Conservation (phyloP, 2,888 invertebrate species). For the Acanthosoma haemorrhoidale region DNA sequence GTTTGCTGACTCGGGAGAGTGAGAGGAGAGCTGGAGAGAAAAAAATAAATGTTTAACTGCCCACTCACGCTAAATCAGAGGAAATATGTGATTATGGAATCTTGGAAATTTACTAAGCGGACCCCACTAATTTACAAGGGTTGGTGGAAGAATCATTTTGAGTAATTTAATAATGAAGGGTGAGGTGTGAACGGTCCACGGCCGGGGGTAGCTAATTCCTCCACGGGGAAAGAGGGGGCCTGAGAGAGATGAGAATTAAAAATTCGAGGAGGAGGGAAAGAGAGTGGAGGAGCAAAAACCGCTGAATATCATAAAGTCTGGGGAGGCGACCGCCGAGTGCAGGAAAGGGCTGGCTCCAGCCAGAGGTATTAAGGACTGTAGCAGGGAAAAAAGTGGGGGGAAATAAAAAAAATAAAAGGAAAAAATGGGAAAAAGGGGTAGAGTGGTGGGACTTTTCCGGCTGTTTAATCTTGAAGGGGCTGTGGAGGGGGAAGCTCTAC, state of each 20-base stretch:
- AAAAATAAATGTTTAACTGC: not conserved
- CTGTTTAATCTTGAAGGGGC: not conserved
- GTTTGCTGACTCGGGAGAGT: not conserved
- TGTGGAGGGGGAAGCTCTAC: not conserved
- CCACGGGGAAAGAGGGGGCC: not conserved
- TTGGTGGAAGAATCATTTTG: constrained; percentile 1
- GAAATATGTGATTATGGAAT: constrained; percentile 11
- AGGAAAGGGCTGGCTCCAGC: not conserved
- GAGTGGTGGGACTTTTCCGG: constrained; percentile 7
- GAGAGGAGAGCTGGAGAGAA: not conserved
- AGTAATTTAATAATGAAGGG: constrained; percentile 23
- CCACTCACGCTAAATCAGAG: constrained; percentile 2
- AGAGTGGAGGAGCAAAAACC: not conserved
- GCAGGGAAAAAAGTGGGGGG: not conserved
- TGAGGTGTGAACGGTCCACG: constrained; percentile 22
- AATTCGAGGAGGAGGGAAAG: not conserved
- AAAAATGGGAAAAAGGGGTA: not conserved
- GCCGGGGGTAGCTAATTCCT: not conserved
- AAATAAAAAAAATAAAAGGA: not conserved
- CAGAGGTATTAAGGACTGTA: not conserved
- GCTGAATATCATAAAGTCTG: constrained; percentile 25
- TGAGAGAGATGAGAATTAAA: not conserved
- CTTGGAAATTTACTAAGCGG: not conserved
- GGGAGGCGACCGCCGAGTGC: not conserved
- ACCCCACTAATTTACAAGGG: not conserved